These are phyloP conservation scores for Orchestes rusci DNA, from an alignment of 2,888 invertebrate genomes.

Conservation along the genomic window DNA sequence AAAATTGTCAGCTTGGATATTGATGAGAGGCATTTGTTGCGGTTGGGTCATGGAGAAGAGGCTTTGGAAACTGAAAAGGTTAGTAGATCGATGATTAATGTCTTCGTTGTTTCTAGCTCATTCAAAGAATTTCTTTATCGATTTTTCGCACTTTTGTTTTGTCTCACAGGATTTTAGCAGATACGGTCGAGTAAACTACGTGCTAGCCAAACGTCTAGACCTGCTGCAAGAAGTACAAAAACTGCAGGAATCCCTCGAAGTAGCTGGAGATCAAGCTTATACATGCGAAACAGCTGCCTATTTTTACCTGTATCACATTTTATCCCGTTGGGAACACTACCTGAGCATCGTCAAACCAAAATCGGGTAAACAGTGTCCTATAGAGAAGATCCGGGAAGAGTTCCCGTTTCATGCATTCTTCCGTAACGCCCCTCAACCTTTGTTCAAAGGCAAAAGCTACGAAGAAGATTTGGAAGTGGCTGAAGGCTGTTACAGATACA, in stretches of 20 bases:
- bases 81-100: too few species aligned
- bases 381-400: constrained; percentile 59
- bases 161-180: constrained; percentile 36
- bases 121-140: background rate
- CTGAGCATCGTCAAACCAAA: constrained; percentile 53
- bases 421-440: constrained; percentile 83
- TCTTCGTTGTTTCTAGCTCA: background rate
- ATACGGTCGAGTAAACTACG: constrained; percentile 98
- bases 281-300: constrained; percentile 99
- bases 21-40: constrained; percentile 92
- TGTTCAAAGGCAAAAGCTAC: constrained; percentile 73
- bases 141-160: background rate
- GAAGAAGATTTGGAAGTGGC: constrained; percentile 85
- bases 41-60: constrained; percentile 98
- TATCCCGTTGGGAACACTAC: constrained; percentile 90
- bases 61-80: constrained; percentile 98
- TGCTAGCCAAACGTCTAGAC: constrained; percentile 87
- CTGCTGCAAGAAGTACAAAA: constrained; percentile 80
- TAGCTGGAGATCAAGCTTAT: constrained; percentile 84
- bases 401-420: constrained; percentile 96
- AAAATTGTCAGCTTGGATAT: constrained; percentile 98
- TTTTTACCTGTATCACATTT: constrained; percentile 91
- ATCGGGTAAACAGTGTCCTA: constrained; percentile 40
- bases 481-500: constrained; percentile 88
- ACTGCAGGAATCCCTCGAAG: constrained; percentile 78